A percentile compares a stretch with the other conserved stretches of the same genome.
phyloP scores from a whole-genome alignment of 2,888 invertebrate species.

The Orthonevra nobilis region DNA sequence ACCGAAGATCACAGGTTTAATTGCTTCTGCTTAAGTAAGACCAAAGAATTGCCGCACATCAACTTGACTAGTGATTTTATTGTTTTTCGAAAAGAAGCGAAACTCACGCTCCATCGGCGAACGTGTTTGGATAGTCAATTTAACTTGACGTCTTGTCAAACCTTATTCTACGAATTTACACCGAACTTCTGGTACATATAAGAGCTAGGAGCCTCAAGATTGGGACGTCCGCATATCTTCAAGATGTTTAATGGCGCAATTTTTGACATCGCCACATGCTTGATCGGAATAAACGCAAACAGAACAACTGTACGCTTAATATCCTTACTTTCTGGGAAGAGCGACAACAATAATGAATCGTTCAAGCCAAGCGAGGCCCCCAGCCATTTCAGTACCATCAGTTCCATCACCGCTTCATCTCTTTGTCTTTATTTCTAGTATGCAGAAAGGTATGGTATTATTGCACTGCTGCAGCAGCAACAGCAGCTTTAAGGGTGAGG shows the following conservation, averaged over 20 bases:
- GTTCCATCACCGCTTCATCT: conserved; percentile 39
- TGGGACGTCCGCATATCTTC: too few relatives aligned
- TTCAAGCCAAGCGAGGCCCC: conserved; percentile 40
- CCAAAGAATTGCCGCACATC: too few relatives aligned
- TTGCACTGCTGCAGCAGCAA: conserved; percentile 52
- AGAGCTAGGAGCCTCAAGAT: too few relatives aligned
- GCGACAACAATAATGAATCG: conserved; percentile 62
- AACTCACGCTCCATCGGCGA: conserved; percentile 10
- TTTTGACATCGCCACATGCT: conserved; percentile 18
- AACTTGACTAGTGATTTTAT: neutral
- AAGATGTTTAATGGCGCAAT: too few relatives aligned
- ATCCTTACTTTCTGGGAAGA: conserved; percentile 46
- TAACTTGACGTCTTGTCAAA: too few relatives aligned
- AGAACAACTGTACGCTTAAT: conserved; percentile 30
- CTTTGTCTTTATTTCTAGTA: conserved; percentile 44
- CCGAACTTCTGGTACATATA: too few relatives aligned
- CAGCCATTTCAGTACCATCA: conserved; percentile 56
- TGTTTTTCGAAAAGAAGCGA: conserved; percentile 7
- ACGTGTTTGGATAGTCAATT: conserved; percentile 15
- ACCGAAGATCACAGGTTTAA: conserved; percentile 3
- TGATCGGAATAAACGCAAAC: conserved; percentile 23
- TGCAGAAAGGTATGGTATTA: conserved; percentile 8
- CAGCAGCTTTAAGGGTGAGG: conserved; percentile 39
- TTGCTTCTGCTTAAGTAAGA: too few relatives aligned
- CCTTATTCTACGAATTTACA: too few relatives aligned